A percentile compares a stretch with the other conserved stretches of the same genome.
Evolutionary conservation across 2,113 vertebrate species (phyloP).

Genomic region (Dicaeum eximium): DNA sequence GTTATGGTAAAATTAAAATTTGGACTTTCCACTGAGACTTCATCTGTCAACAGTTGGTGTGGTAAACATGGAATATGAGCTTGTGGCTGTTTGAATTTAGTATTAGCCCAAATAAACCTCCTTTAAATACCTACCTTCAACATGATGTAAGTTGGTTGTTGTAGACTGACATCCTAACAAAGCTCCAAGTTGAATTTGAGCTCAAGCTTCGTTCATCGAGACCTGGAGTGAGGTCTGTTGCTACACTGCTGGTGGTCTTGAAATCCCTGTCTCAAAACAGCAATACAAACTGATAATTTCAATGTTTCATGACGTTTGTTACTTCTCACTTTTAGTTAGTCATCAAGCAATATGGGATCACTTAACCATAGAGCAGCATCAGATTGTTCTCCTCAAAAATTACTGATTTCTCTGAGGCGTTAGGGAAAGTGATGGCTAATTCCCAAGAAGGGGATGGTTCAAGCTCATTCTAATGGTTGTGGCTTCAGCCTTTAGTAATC

Average conservation of each 20-base stretch:
- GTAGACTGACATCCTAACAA: background rate
- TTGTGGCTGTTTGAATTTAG: constrained; percentile 54
- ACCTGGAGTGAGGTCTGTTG: background rate
- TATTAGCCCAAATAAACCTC: constrained; percentile 51
- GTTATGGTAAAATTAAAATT: background rate
- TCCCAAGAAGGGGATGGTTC: background rate
- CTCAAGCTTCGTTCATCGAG: background rate
- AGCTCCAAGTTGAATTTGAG: background rate
- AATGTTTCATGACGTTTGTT: background rate
- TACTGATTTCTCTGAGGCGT: background rate
- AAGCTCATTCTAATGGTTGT: background rate
- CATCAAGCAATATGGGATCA: background rate
- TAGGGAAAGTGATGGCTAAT: background rate
- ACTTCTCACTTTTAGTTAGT: background rate
- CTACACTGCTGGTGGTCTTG: rapidly evolving
- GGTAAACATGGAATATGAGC: constrained; percentile 26
- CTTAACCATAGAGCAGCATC: background rate
- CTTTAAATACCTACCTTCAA: constrained; percentile 28
- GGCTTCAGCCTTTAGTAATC: background rate
- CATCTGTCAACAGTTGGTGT: constrained; percentile 11
- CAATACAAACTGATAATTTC: background rate
- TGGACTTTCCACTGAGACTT: constrained; percentile 14
- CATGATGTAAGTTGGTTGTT: constrained; percentile 54
- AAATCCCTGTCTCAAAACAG: background rate
- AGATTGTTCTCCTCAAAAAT: background rate